A percentile compares a stretch with the other conserved stretches of the same genome.
Evolutionary conservation across 2,888 invertebrate species (phyloP).

Genomic region (Sepioteuthis lessoniana): DNA sequence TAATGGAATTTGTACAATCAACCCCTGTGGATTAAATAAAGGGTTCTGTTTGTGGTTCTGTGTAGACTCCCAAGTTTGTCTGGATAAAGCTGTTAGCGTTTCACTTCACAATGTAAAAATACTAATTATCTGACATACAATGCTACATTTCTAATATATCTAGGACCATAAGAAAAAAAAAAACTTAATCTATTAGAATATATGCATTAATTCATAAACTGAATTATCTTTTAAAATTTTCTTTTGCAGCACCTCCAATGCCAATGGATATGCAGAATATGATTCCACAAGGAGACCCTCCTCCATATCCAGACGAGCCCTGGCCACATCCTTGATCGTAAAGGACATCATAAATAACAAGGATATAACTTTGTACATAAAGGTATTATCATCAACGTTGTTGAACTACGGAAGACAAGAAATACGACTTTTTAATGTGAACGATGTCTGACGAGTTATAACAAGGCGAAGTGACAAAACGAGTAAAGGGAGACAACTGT

Average conservation of each 20-base stretch:
- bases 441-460: neutral
- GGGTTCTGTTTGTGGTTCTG: too few relatives aligned
- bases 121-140: too few relatives aligned
- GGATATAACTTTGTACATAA: neutral
- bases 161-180: too few relatives aligned
- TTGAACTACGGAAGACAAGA: conserved; percentile 18
- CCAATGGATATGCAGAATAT: conserved; percentile 3
- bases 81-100: too few relatives aligned
- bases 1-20: too few relatives aligned
- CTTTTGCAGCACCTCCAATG: neutral
- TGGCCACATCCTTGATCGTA: neutral
- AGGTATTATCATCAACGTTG: neutral
- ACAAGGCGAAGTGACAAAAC: neutral
- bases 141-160: too few relatives aligned
- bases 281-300: neutral
- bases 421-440: neutral
- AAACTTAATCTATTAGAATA: too few relatives aligned
- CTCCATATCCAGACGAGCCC: neutral
- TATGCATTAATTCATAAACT: too few relatives aligned
- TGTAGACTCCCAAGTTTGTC: too few relatives aligned
- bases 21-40: too few relatives aligned
- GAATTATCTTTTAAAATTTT: too few relatives aligned
- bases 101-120: too few relatives aligned
- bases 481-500: neutral
- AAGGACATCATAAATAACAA: neutral